phyloP scores from a whole-genome alignment of 2,888 invertebrate species.

The Heliothis peltigera region DNA sequence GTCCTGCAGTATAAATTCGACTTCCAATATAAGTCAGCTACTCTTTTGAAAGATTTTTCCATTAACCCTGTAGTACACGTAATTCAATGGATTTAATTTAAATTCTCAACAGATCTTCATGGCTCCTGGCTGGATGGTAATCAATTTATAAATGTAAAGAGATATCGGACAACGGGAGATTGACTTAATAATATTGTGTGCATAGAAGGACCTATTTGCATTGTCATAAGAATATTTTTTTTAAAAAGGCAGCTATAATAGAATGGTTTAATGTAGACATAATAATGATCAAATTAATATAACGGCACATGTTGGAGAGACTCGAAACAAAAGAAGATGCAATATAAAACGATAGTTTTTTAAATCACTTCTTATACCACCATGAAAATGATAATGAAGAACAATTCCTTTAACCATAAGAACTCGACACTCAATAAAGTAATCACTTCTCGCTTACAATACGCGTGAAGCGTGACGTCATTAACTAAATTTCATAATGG shows the following conservation, averaged over 20 bases:
- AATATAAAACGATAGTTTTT: neutral
- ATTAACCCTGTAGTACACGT: constrained; percentile 2
- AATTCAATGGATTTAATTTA: constrained; percentile 1
- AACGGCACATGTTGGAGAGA: no score
- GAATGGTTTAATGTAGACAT: no score
- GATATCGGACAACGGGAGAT: neutral
- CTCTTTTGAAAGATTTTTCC: neutral
- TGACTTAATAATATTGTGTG: neutral
- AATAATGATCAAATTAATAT: no score
- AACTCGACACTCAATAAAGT: constrained; percentile 30
- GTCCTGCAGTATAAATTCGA: neutral
- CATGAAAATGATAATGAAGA: neutral
- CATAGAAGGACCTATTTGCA: no score
- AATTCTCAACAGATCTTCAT: neutral
- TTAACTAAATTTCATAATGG: constrained; percentile 54
- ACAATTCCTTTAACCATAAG: neutral
- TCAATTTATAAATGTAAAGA: neutral
- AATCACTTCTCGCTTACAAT: constrained; percentile 12
- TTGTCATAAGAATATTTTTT: no score
- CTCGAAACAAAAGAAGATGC: neutral
- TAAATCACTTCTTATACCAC: neutral
- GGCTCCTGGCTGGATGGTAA: constrained; percentile 1
- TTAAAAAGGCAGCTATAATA: no score
- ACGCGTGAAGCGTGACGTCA: constrained; percentile 42
- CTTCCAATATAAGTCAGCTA: neutral